Conservation (phyloP, 2,113 vertebrate species). For the Natator depressus region DNA sequence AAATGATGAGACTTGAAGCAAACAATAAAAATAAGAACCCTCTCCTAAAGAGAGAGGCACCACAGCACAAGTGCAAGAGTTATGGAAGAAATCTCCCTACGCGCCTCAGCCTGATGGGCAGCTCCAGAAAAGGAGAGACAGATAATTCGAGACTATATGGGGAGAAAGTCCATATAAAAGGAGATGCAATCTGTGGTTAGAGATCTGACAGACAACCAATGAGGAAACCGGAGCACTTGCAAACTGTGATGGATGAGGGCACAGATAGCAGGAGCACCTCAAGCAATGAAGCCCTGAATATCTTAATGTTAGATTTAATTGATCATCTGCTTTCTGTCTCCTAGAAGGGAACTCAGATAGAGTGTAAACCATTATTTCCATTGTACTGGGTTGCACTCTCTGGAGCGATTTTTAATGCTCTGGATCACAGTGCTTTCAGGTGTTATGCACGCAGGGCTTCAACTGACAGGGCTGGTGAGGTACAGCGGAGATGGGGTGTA, state of each 20-base stretch:
- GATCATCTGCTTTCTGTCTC: background rate
- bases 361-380: background rate
- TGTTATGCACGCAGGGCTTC: fast-evolving
- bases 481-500: background rate
- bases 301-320: background rate
- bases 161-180: background rate
- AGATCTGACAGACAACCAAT: background rate
- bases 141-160: background rate
- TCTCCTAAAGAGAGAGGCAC: background rate
- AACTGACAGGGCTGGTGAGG: background rate
- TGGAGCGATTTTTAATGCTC: fast-evolving
- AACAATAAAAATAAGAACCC: background rate
- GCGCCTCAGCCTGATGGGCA: background rate
- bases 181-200: background rate
- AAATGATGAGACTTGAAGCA: background rate
- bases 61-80: background rate
- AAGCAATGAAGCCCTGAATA: background rate
- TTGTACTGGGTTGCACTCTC: background rate
- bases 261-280: background rate
- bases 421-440: fast-evolving
- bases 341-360: background rate
- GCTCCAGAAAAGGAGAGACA: background rate
- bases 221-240: background rate
- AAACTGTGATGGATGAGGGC: background rate
- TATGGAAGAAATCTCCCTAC: background rate